Conservation (phyloP, 1,140 invertebrate genomes). For the Bombus fervidus region DNA sequence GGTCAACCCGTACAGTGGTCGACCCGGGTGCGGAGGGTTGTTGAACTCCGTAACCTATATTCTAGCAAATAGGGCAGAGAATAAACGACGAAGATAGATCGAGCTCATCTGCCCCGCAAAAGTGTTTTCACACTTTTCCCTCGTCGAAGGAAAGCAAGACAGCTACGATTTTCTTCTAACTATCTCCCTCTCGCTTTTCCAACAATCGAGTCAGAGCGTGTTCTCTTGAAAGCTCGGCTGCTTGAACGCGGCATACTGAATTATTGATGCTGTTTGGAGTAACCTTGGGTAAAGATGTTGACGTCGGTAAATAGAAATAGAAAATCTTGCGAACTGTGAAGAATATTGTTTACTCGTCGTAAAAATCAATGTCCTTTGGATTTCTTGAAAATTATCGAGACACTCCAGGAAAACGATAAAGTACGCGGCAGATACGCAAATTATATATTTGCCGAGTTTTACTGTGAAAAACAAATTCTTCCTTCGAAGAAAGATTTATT, state of each 20-base stretch:
- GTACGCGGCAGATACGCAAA: neutral
- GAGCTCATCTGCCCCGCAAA: constrained; percentile 19
- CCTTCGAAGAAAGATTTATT: neutral
- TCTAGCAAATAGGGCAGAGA: constrained; percentile 70
- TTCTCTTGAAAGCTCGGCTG: neutral
- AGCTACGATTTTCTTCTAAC: neutral
- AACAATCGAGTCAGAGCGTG: neutral
- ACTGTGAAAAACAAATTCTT: neutral
- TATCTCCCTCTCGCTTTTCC: neutral
- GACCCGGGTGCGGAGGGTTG: constrained; percentile 63
- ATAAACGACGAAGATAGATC: constrained; percentile 63
- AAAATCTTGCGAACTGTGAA: neutral
- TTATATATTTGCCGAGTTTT: neutral
- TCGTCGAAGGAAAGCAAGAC: neutral
- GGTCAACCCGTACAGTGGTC: constrained; percentile 58
- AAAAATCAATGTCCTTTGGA: neutral
- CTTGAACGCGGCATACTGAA: neutral
- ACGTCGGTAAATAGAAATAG: constrained; percentile 2
- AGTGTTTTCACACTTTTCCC: neutral
- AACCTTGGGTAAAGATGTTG: neutral
- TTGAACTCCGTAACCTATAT: constrained; percentile 74
- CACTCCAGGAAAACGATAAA: neutral
- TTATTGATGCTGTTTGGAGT: neutral
- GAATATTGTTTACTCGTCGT: neutral
- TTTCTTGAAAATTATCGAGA: neutral